Percentiles rank a stretch among this genome's conserved stretches.
Evolutionary conservation across 2,113 vertebrate genomes (phyloP).

Genomic region (Rhabdomys dilectus): DNA sequence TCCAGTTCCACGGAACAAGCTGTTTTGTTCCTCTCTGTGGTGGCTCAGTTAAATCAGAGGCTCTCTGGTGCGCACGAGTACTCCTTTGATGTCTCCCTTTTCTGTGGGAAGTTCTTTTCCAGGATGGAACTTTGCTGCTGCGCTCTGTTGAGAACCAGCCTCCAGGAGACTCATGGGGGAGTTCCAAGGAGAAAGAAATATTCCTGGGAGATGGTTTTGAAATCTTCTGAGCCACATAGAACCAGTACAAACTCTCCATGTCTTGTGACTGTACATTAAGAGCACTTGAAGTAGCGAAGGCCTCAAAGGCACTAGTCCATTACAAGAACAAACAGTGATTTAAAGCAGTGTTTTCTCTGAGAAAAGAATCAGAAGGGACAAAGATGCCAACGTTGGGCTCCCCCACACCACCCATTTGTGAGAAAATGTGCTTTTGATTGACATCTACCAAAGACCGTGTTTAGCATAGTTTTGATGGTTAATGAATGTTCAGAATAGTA

Average conservation of each 20-base stretch:
- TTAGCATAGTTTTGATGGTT: conserved; percentile 63
- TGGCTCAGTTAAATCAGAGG: neutral
- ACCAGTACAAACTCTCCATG: conserved; percentile 65
- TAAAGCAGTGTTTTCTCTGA: conserved; percentile 72
- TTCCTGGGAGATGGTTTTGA: conserved; percentile 61
- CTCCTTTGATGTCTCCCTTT: conserved; percentile 45
- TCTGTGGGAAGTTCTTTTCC: conserved; percentile 57
- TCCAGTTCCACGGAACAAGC: neutral
- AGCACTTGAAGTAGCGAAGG: conserved; percentile 49
- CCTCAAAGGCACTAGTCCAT: conserved; percentile 72
- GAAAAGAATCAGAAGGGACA: conserved; percentile 62
- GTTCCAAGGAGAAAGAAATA: conserved; percentile 53
- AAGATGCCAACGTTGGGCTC: conserved; percentile 47
- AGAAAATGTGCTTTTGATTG: conserved; percentile 74
- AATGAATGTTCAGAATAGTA: conserved; percentile 69
- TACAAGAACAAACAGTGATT: conserved; percentile 72
- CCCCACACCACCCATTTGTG: conserved; percentile 40
- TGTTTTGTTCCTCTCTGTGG: neutral
- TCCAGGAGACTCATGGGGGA: conserved; percentile 60
- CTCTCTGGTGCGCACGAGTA: neutral
- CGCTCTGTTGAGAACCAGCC: conserved; percentile 56
- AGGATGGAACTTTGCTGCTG: neutral
- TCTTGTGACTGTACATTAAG: conserved; percentile 64
- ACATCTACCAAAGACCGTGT: conserved; percentile 54
- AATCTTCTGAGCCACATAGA: conserved; percentile 66